Base-by-base conservation (phyloP, 2,888 invertebrate genomes). In the Lucinisca nassula region DNA sequence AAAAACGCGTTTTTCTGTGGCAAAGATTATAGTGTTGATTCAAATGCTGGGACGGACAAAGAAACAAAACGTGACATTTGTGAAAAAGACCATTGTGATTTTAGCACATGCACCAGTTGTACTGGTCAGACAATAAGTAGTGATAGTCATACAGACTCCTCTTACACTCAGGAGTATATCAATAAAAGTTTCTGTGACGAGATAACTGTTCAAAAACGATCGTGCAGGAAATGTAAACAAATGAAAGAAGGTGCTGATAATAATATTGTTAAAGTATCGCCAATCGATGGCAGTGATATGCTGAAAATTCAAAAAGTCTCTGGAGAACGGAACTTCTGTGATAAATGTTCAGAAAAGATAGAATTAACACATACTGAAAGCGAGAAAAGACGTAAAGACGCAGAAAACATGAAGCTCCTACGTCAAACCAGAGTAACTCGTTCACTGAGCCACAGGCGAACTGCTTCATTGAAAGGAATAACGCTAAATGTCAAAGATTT, bases 81-180 rank as follows among this genome's bases (percentile, higher is more conserved):
- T 73, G 90, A 90, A 58, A 90, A 87, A 70, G 87, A 90, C 37
- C 87, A 87, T 55, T 90, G 87, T 81, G 87, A 84, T 1, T 82
- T 58, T 8, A 35, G 67, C 8, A 49, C 74, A 12, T 90, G 87
- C 79, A 58, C 40, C n/a, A 77, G 38, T 77, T 86, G 89, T 80
- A 21, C 72, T 3, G 27, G 58, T 8, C 3, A 17, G 35, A 27
- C 24, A 27, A 40, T 10, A 14, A 14, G 14, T 40, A 55, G n/a
- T 21, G n/a, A 55, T 21, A 55, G 12, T 55, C 4, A 55, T 21
- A n/a, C 55, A 8, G 55, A 55, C 8, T 58, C 67, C 1, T 45
- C 74, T 3, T 3, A 77, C 35, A 35, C 79, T 10, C 70, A 58
- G n/a, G 81, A 78, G n/a, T 81, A 73, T 74, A 8, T 78, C 4